Evolutionary conservation across 2,113 vertebrate genomes (phyloP), one percentile per base, ranked within the genome.

Genomic region (Channa maculata): DNA sequence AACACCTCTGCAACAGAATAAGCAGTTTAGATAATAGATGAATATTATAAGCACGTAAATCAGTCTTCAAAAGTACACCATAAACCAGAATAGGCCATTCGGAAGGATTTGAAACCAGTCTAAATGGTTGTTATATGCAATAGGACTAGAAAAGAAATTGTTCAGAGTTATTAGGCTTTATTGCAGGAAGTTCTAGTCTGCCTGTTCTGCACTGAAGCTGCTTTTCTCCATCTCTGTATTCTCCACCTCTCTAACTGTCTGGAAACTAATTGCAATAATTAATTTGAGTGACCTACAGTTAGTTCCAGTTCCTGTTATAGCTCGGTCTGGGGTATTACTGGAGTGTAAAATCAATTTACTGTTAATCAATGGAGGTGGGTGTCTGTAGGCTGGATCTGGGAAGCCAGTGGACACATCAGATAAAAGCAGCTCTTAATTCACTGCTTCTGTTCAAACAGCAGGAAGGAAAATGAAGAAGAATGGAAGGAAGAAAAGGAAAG

Each of bases 331-430:
- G 24, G 82, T 61, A 62, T 85, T 78, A 83, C 71, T 83, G 79
- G 61, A 87, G 87, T 79, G 80, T 85, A 78, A 85, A 89, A 89
- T 89, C 82, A 89, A 89, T 87, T 83, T 85, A 49, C 66, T 83
- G 77, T 82, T 89, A 83, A 89, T 89, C 85, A 83, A 71, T 82
- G 72, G 58, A 79, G 71, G 83, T 83, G 65, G 82, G 70, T 81
- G 61, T 76, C 64, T 81, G 77, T 57, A 3, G 78, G 83, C 62
- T 45, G 73, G 46, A 70, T 51, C 52, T 49, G 69, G 60, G 68
- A 76, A 67, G 52, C 43, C 24, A 2, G 65, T 65, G 69, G 76
- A 85, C 75, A 59, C 63, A 33, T 24, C 55, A 77, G 67, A 83
- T 71, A 78, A 82, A 85, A 77, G 71, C 64, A 70, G 75, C 65